phyloP scores from a whole-genome alignment of 2,797 vertebrate genomes.

The Distichodus sexfasciatus region DNA sequence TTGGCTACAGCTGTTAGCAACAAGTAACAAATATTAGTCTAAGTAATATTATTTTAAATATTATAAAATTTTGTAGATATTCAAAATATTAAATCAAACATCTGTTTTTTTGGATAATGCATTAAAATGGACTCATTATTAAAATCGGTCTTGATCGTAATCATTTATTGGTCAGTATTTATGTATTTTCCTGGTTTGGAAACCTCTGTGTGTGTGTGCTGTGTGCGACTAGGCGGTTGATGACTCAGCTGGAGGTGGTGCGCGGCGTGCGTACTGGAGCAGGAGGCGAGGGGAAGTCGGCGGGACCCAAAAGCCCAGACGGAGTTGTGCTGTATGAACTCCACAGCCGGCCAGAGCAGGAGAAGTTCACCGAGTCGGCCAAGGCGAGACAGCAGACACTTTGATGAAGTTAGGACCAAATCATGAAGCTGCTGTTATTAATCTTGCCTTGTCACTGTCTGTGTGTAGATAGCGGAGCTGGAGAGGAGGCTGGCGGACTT shows the following conservation, averaged over 20 bases:
- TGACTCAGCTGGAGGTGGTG: conserved; percentile 87
- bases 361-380: conserved; percentile 87
- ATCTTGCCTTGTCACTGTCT: conserved; percentile 35
- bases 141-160: no score
- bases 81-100: no score
- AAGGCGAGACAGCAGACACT: conserved; percentile 73
- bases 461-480: conserved; percentile 82
- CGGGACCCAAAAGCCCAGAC: conserved; percentile 64
- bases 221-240: conserved; percentile 88
- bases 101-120: no score
- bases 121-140: no score
- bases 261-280: conserved; percentile 70
- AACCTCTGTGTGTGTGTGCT: neutral
- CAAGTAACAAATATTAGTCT: no score
- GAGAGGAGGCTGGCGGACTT: conserved; percentile 90
- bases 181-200: conserved; percentile 11
- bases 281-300: conserved; percentile 59
- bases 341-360: conserved; percentile 91
- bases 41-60: no score
- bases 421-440: neutral
- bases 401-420: neutral
- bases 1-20: no score
- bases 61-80: no score
- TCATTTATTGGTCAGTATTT: no score
- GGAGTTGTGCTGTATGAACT: conserved; percentile 88